Conservation (phyloP, 35 echinoderm and acorn worm genomes). For the Apostichopus parvimensis region DNA sequence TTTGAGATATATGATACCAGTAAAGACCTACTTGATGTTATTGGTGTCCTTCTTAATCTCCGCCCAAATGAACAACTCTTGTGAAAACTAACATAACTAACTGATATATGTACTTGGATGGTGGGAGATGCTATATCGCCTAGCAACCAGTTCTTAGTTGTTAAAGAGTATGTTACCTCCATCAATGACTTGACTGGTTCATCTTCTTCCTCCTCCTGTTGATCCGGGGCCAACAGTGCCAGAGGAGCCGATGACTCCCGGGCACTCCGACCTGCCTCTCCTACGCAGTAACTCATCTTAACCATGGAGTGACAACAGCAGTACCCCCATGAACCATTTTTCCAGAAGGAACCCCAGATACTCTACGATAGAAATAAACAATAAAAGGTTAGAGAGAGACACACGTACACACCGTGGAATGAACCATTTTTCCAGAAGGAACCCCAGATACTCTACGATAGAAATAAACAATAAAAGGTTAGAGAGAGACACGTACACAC, state of each 20-base stretch:
- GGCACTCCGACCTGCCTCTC: slow-evolving; percentile 69
- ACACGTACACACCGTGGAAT: neutral
- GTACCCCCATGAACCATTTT: slow-evolving; percentile 86
- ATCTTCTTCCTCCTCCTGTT: slow-evolving; percentile 45
- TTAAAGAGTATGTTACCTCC: slow-evolving; percentile 67
- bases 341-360: slow-evolving; percentile 98
- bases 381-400: no score
- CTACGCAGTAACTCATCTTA: slow-evolving; percentile 81
- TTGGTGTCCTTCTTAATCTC: no score
- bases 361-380: slow-evolving; percentile 52
- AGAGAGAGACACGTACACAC: no score
- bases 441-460: slow-evolving; percentile 84
- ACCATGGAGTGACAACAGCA: slow-evolving; percentile 90
- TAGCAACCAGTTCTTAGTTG: neutral
- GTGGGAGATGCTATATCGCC: no score
- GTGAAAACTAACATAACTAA: no score
- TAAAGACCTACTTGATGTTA: no score
- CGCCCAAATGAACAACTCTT: no score
- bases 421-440: slow-evolving; percentile 86
- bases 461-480: neutral
- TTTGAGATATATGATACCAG: no score
- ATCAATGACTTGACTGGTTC: slow-evolving; percentile 81
- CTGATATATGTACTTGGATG: no score
- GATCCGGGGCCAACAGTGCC: neutral
- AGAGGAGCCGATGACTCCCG: slow-evolving; percentile 16